These are phyloP conservation scores for Enteromius viviparus DNA, from an alignment of 2,797 vertebrate species.

Conservation along the genomic window DNA sequence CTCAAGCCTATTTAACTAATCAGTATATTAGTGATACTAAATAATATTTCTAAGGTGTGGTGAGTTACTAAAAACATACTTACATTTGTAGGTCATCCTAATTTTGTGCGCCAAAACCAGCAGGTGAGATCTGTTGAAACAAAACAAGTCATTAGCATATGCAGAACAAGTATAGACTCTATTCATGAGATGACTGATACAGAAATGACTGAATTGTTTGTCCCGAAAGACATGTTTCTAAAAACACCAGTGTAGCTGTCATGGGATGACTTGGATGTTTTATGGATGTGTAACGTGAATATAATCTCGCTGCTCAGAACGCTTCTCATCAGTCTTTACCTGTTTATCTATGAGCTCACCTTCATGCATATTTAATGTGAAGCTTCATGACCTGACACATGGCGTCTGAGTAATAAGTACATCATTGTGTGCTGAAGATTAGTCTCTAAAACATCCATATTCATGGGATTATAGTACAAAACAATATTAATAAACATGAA, in stretches of 20 bases:
- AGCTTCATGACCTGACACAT: constrained; percentile 3
- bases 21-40: background rate
- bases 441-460: constrained; percentile 24
- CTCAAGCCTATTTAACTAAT: no score
- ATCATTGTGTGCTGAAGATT: constrained; percentile 14
- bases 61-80: constrained; percentile 21
- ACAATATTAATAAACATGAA: constrained; percentile 30
- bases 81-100: constrained; percentile 59
- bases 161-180: background rate
- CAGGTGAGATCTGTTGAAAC: constrained; percentile 45
- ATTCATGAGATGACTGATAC: constrained; percentile 3
- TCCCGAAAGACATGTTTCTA: background rate
- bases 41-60: background rate
- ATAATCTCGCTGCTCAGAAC: background rate
- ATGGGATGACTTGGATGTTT: background rate
- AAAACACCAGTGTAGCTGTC: background rate
- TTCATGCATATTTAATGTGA: constrained; percentile 51
- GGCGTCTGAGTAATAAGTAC: background rate
- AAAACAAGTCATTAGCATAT: constrained; percentile 37
- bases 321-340: background rate
- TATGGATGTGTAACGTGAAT: constrained; percentile 3
- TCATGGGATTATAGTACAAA: constrained; percentile 30
- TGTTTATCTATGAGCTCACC: constrained; percentile 30
- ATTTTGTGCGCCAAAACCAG: constrained; percentile 30
- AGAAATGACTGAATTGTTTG: background rate